phyloP scores from a whole-genome alignment of 2,797 vertebrate species.

The Lepidocolaptes lacrymiger region DNA sequence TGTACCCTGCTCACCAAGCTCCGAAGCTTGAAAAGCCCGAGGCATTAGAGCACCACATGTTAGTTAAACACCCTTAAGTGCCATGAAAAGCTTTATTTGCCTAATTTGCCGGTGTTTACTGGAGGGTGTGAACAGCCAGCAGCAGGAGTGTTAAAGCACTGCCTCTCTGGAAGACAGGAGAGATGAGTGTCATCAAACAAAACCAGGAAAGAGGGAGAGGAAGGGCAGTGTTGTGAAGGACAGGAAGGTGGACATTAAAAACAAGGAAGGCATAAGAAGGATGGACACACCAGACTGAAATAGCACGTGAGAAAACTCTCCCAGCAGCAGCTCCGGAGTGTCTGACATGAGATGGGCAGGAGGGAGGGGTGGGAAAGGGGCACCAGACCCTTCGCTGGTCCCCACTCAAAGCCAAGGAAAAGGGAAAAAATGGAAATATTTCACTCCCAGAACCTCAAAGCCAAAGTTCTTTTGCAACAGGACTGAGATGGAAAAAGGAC shows the following conservation, averaged over 20 bases:
- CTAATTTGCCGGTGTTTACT: neutral
- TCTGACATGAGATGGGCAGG: neutral
- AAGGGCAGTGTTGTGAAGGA: conserved; percentile 21
- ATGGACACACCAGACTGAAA: conserved; percentile 11
- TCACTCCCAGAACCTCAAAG: neutral
- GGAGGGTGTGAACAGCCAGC: neutral
- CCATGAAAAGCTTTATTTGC: neutral
- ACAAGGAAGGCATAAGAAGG: conserved; percentile 23
- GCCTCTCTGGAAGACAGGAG: neutral
- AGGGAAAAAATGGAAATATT: neutral
- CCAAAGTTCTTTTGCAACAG: neutral
- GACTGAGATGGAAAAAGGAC: neutral
- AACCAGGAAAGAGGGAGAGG: conserved; percentile 54
- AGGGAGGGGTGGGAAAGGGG: neutral
- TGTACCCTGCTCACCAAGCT: fast-evolving
- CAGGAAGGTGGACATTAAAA: conserved; percentile 38
- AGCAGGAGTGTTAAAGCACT: neutral
- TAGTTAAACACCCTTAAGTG: neutral
- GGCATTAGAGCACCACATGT: fast-evolving
- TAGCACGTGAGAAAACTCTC: conserved; percentile 10
- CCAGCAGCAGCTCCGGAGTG: neutral
- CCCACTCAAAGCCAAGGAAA: neutral
- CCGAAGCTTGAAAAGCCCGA: neutral
- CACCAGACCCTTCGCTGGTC: fast-evolving
- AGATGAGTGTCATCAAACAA: conserved; percentile 12